Conservation (phyloP, 2,113 vertebrate genomes). For the Epinephelus cyanopodus region DNA sequence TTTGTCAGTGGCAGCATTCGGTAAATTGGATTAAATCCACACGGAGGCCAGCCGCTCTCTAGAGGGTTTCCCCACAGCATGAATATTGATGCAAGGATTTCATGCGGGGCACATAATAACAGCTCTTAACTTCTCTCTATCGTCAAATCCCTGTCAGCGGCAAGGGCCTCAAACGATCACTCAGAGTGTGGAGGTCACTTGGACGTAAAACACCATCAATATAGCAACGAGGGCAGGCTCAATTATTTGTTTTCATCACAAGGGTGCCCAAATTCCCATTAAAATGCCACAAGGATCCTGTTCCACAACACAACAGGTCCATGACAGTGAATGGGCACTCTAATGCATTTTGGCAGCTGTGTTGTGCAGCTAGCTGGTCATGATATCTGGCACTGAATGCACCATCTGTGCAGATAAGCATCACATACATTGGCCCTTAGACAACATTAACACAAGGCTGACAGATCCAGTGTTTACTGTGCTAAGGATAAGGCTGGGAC, state of each 20-base stretch:
- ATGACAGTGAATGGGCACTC: conserved; percentile 55
- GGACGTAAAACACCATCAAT: conserved; percentile 62
- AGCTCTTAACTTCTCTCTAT: conserved; percentile 61
- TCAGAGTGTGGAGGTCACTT: conserved; percentile 59
- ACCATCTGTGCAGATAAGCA: conserved; percentile 68
- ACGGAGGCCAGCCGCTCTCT: conserved; percentile 63
- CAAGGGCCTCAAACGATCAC: conserved; percentile 47
- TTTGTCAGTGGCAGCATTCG: conserved; percentile 59
- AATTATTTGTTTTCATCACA: conserved; percentile 56
- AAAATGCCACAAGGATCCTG: conserved; percentile 49
- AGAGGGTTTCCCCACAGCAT: conserved; percentile 56
- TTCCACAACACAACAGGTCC: conserved; percentile 54
- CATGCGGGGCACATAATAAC: conserved; percentile 63
- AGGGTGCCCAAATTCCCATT: conserved; percentile 30
- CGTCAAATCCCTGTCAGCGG: conserved; percentile 52
- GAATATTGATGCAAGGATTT: conserved; percentile 74
- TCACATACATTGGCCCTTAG: conserved; percentile 52
- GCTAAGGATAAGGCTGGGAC: conserved; percentile 12
- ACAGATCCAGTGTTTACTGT: conserved; percentile 25
- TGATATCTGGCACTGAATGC: conserved; percentile 63
- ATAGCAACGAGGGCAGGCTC: conserved; percentile 8
- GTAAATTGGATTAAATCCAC: conserved; percentile 78
- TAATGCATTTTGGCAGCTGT: conserved; percentile 70
- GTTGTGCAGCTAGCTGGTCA: conserved; percentile 59
- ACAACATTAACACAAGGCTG: conserved; percentile 49